Evolutionary conservation across 2,113 vertebrate genomes (phyloP), one percentile per base, ranked within the genome.

Genomic region (Rallus limicola): DNA sequence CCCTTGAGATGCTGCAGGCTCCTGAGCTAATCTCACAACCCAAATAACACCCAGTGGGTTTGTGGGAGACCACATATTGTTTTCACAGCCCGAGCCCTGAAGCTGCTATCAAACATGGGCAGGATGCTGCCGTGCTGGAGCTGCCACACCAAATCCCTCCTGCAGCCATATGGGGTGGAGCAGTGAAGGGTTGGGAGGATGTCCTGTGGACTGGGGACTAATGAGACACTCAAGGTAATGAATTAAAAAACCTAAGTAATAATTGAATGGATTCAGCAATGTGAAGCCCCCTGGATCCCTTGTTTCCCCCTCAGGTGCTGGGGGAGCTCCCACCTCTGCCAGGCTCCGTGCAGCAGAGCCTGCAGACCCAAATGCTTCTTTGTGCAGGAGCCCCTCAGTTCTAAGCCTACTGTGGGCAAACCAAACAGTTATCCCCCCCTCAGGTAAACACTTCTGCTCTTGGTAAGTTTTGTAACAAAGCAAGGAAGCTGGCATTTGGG

Each of bases 11-110:
- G 52, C 69, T 42, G 34, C 0, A 0, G 36, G 46, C 46, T 75
- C 69, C 81, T 46, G 52, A 75, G n/a, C n/a, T n/a, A 38, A 72
- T 84, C n/a, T 52, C 20, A 13, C 42, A 58, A 48, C 24, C n/a
- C 58, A 44, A 62, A 60, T 75, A 86, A 62, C 26, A 28, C 60
- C 59, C 29, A 9, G 58, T 33, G 40, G 25, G 20, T 67, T 36
- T 76, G 64, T 48, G 38, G 68, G 84, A 86, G 52, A 82, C 31
- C 88, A 64, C 81, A 68, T 29, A 82, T 77, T 79, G 69, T 96
- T 85, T 90, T 82, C 44, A 72, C 65, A 88, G 72, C 82, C 40
- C 16, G 25, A 59, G 42, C 88, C 85, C 68, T 71, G 53, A 92
- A 83, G 90, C 84, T 88, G 78, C n/a, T 48, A 74, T 34, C 53